Evolutionary conservation across 2,797 vertebrate genomes (phyloP).

Genomic region (Mallotus villosus): DNA sequence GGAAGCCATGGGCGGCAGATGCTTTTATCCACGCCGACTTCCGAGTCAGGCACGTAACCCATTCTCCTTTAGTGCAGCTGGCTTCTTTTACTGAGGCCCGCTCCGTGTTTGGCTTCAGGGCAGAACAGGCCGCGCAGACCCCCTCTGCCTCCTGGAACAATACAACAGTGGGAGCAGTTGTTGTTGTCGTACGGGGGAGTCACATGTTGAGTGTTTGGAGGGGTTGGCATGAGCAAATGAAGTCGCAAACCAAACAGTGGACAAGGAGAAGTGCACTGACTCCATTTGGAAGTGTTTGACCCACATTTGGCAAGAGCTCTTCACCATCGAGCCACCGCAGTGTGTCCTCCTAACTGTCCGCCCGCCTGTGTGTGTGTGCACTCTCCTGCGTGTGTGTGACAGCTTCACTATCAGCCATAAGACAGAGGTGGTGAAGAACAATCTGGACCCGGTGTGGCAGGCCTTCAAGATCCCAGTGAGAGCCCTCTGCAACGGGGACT

Average conservation of each 20-base stretch:
- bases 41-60: constrained; percentile 50
- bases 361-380: constrained; percentile 28
- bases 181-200: not conserved
- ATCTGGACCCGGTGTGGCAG: constrained; percentile 92
- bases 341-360: not conserved
- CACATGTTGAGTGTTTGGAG: not conserved
- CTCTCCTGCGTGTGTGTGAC: constrained; percentile 9
- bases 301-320: no score
- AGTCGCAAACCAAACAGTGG: no score
- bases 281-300: no score
- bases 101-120: constrained; percentile 58
- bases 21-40: constrained; percentile 59
- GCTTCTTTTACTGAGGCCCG: constrained; percentile 59
- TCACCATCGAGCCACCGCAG: not conserved
- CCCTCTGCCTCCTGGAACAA: not conserved
- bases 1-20: constrained; percentile 49
- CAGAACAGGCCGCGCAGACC: constrained; percentile 17
- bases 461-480: constrained; percentile 91
- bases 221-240: no score
- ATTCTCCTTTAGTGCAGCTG: constrained; percentile 58
- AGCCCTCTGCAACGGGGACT: constrained; percentile 91
- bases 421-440: constrained; percentile 92
- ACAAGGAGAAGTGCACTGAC: no score
- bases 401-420: constrained; percentile 93
- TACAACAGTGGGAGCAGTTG: not conserved